Percentiles rank a stretch among this genome's conserved stretches.
Conservation (phyloP, 2,113 vertebrate species). For the Dicerorhinus sumatrensis region DNA sequence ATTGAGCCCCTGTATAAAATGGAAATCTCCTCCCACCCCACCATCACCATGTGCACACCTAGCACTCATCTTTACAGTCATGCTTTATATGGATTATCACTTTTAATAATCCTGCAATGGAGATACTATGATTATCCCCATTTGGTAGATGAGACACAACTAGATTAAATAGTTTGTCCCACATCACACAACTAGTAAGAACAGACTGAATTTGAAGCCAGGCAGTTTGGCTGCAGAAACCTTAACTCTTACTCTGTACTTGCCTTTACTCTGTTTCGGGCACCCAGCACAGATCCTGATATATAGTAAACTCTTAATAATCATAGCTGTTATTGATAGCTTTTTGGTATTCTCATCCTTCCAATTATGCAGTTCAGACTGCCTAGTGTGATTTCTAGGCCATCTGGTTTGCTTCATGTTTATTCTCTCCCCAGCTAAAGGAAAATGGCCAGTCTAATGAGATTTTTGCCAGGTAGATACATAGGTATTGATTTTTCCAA, state of each 20-base stretch:
- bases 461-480: not conserved
- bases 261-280: not conserved
- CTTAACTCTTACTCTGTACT: not conserved
- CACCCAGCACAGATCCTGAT: not conserved
- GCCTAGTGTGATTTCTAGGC: not conserved
- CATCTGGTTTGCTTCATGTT: not conserved
- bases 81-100: accelerated
- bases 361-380: not conserved
- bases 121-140: accelerated
- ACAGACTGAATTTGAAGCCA: not conserved
- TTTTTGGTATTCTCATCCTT: not conserved
- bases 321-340: not conserved
- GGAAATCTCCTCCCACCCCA: not conserved
- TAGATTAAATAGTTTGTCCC: not conserved
- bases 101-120: not conserved
- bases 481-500: not conserved
- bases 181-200: not conserved
- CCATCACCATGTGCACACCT: accelerated
- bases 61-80: accelerated
- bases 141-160: not conserved
- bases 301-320: too few relatives aligned
- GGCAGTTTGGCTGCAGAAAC: not conserved
- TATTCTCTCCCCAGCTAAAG: not conserved
- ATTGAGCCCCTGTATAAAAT: not conserved
- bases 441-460: not conserved